Conservation (phyloP, 2,113 vertebrate genomes). For the Patagioenas fasciata region DNA sequence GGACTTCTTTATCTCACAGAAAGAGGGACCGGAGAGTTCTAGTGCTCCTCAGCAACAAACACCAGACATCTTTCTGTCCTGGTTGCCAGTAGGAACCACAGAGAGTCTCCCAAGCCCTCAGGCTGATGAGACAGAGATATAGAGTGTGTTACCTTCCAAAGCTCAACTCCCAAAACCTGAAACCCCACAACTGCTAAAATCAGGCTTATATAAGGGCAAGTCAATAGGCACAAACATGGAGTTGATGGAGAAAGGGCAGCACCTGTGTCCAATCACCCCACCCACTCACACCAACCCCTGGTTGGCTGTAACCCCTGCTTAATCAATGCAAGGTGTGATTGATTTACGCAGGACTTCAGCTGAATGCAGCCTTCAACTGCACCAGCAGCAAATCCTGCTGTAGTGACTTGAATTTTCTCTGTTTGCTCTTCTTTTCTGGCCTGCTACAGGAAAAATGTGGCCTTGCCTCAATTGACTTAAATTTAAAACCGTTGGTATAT, state of each 20-base stretch:
- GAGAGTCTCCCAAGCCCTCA: neutral
- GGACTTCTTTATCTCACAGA: neutral
- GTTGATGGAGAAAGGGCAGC: neutral
- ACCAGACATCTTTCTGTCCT: neutral
- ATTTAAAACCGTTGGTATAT: conserved; percentile 38
- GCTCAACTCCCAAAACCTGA: neutral
- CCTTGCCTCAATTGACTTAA: conserved; percentile 28
- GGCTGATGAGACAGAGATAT: too few species aligned
- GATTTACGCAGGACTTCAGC: neutral
- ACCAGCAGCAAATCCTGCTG: neutral
- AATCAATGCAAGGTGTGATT: neutral
- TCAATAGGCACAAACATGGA: fast-evolving
- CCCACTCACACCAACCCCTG: neutral
- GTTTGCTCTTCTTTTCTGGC: conserved; percentile 8
- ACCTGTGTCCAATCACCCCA: neutral
- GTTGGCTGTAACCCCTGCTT: neutral
- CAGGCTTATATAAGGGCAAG: neutral
- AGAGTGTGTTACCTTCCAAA: fast-evolving
- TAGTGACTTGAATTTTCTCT: conserved; percentile 9
- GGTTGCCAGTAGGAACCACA: neutral
- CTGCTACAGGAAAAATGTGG: conserved; percentile 37
- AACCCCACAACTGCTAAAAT: fast-evolving
- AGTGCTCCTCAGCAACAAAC: neutral
- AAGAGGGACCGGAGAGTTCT: fast-evolving
- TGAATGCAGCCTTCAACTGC: neutral